Base-by-base conservation (phyloP, 2,113 vertebrate species). In the Pagrus major region DNA sequence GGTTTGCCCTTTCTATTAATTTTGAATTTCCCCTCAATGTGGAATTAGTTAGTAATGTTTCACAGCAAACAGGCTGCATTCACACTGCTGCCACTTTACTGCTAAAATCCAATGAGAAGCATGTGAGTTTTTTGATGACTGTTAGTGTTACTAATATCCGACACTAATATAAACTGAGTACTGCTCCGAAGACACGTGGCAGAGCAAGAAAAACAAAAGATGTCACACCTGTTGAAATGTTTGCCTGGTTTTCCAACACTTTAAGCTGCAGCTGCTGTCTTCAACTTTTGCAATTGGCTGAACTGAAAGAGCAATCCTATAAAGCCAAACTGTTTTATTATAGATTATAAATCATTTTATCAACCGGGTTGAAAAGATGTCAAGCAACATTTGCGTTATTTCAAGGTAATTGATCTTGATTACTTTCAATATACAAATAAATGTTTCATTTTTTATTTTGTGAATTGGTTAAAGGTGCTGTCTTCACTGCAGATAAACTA, bases 41-140 rank as follows among this genome's bases (percentile, higher is more conserved):
- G 89, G 82, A 88, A 79, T 64, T 11, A 46, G 59, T 54, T 21
- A 31, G 79, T 82, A 51, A 79, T 20, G 52, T 58, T 86, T 60
- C 68, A 47, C 58, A n/a, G 55, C 15, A 67, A 75, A 82, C 35
- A 52, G 78, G 66, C 61, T 35, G 33, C 15, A 1, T 39, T 42
- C 31, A 72, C 37, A 42, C 51, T 6, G 25, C 52, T 1, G 39
- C 9, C 65, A 68, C 35, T 68, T 51, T 21, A 49, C 47, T 2
- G 23, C 76, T 72, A 7, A 61, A 67, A 70, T 3, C 52, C 42
- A 49, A 58, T 61, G 15, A 68, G 25, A 49, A 47, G 42, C 4
- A 3, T 52, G 27, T 41, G 15, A 12, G 46, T 25, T 66, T 54
- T 67, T 33, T 61, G 20, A 46, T 5, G 56, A 29, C 69, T 72